These are phyloP conservation scores for Potamilus streckersoni DNA, from an alignment of 1,140 invertebrate species.

Conservation along the genomic window DNA sequence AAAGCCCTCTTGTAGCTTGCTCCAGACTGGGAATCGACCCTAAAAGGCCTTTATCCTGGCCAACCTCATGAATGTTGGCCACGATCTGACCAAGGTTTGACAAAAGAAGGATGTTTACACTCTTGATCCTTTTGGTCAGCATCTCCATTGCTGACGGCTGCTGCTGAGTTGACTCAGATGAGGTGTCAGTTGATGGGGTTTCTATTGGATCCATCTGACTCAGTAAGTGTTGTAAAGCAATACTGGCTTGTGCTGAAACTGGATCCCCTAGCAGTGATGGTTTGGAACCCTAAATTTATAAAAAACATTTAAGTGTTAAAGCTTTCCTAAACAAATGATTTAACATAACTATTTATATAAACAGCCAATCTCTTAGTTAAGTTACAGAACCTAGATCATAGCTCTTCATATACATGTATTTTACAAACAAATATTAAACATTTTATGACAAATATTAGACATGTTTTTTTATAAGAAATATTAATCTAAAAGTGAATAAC, in stretches of 20 bases:
- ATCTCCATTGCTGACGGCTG: conserved; percentile 7
- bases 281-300: too few species aligned
- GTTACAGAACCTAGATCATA: too few species aligned
- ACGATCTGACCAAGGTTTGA: conserved; percentile 40
- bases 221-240: conserved; percentile 52
- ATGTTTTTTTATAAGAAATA: too few species aligned
- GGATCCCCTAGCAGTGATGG: conserved; percentile 56
- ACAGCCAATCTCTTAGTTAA: too few species aligned
- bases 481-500: too few species aligned
- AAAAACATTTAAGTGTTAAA: too few species aligned
- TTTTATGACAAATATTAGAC: too few species aligned
- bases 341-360: too few species aligned
- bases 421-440: too few species aligned
- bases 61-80: conserved; percentile 30
- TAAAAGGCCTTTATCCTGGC: conserved; percentile 32
- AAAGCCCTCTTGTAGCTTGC: not conserved
- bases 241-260: conserved; percentile 55
- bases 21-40: conserved; percentile 17
- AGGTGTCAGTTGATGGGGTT: not conserved
- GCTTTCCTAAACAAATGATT: too few species aligned
- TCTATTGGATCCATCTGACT: conserved; percentile 38
- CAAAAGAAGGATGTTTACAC: conserved; percentile 42
- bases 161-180: not conserved
- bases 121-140: conserved; percentile 34
- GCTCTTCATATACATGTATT: too few species aligned